Percentiles rank a stretch among this genome's conserved stretches.
Evolutionary conservation across 1,140 invertebrate species (phyloP).

Genomic region (Brachionus asplanchnoidis): DNA sequence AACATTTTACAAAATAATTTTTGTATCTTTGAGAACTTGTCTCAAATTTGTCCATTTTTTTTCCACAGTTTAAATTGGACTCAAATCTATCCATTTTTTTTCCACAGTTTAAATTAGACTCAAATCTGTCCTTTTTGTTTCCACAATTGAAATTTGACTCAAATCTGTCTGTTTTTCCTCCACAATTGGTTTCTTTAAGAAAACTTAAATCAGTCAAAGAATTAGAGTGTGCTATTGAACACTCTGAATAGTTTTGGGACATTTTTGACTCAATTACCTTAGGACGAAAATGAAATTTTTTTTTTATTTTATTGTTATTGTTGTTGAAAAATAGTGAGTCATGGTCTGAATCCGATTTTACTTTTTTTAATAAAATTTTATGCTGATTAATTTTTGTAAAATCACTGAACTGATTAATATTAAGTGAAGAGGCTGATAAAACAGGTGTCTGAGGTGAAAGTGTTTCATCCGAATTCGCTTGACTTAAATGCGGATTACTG

Average conservation of each 20-base stretch:
- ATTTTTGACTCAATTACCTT: background rate
- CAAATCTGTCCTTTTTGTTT: background rate
- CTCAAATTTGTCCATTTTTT: background rate
- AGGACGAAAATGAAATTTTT: background rate
- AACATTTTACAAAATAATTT: slow-evolving; percentile 10
- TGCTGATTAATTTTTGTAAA: background rate
- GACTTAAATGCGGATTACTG: background rate
- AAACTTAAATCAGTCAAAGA: background rate
- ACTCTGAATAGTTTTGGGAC: background rate
- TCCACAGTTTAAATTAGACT: background rate
- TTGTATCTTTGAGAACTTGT: slow-evolving; percentile 12
- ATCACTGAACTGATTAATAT: background rate
- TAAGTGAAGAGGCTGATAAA: background rate
- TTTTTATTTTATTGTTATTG: background rate
- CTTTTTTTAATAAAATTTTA: background rate
- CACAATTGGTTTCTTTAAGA: background rate
- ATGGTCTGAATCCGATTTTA: background rate
- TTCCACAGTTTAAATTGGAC: background rate
- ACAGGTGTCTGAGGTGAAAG: background rate
- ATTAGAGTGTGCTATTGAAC: background rate
- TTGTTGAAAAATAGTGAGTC: background rate
- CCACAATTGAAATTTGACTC: background rate
- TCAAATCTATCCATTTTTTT: background rate
- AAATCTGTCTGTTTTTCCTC: background rate
- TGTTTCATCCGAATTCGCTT: background rate